Conservation (phyloP, 2,113 vertebrate species). For the Notarius lentiginosus region DNA sequence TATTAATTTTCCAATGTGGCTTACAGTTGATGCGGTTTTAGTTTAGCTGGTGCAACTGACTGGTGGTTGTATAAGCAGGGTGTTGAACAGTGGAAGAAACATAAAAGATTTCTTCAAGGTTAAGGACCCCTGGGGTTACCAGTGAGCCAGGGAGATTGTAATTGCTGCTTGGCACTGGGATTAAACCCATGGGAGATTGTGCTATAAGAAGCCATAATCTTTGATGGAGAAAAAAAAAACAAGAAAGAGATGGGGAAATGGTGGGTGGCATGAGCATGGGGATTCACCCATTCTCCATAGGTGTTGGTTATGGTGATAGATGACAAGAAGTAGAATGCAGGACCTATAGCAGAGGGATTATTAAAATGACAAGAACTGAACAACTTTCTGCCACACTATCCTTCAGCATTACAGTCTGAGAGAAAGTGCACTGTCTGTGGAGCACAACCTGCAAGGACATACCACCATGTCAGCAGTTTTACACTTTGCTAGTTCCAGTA, state of each 20-base stretch:
- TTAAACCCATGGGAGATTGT: background rate
- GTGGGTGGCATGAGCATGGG: background rate
- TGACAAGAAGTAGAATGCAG: constrained; percentile 35
- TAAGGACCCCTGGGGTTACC: constrained; percentile 8
- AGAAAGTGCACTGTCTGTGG: constrained; percentile 8
- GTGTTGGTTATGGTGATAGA: constrained; percentile 34
- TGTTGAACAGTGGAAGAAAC: constrained; percentile 4
- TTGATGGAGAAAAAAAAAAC: background rate
- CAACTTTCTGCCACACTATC: constrained; percentile 43
- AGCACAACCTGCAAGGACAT: constrained; percentile 21
- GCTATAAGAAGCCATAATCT: background rate
- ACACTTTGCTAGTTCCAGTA: constrained; percentile 13
- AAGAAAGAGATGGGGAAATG: background rate
- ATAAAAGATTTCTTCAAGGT: constrained; percentile 27
- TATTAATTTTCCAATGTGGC: background rate
- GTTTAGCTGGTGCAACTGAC: background rate
- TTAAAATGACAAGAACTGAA: constrained; percentile 44
- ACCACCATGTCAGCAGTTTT: constrained; percentile 49
- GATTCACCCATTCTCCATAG: background rate
- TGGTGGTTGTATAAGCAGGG: background rate
- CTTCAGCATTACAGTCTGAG: constrained; percentile 40
- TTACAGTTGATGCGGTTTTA: background rate
- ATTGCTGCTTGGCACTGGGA: background rate
- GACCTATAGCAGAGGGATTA: constrained; percentile 27
- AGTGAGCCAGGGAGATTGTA: background rate